Base-by-base conservation (phyloP, 92 coral and sea anemone species). In the Virgularia gustaviana region DNA sequence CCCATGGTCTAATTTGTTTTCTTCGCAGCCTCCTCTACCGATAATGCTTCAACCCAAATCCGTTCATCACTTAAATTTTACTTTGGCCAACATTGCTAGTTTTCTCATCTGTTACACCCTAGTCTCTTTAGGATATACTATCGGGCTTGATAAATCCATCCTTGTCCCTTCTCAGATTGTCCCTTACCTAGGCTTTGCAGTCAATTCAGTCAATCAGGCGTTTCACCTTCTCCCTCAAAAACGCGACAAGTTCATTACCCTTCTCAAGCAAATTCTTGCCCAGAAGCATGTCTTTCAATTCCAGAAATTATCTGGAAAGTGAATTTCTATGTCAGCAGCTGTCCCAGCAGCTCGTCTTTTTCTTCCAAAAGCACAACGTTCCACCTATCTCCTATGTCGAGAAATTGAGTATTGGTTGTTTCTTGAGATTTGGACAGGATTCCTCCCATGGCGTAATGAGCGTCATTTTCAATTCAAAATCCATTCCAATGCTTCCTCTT, bases 331-430 rank as follows among this genome's bases (percentile, higher is more conserved):
- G 41, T 52, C 80, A 11, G 13, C 73, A 25, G 81, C 81, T 3
- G 67, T 78, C 47, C 81, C 88, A 2, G 77, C 79, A 16, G 83
- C 87, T 15, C 18, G 86, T 10, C 74, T 82, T 39, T 68, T 76
- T 36, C 24, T 47, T 10, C 43, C 86, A 0, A 63, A 65, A 2
- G 70, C 82, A 3, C 49, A 78, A 25, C 36, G 36, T 13, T 2
- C 77, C 15, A 56, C 73, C 22, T 39, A 42, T 18, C 30, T 57
- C 32, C 66, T 81, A 19, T 59, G 72, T 36, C 57, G 34, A n/a
- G 86, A 81, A 68, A 55, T 81, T 28, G 77, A 65, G 29, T 80
- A 81, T 33, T 81, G 81, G 76, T 34, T 75, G 29, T 81, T 81
- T 55, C 49, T 81, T 33, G 81, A 81, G 19, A 55, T 64, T 7